phyloP scores from a whole-genome alignment of 1,140 invertebrate species.

The Platyscapa corneri region DNA sequence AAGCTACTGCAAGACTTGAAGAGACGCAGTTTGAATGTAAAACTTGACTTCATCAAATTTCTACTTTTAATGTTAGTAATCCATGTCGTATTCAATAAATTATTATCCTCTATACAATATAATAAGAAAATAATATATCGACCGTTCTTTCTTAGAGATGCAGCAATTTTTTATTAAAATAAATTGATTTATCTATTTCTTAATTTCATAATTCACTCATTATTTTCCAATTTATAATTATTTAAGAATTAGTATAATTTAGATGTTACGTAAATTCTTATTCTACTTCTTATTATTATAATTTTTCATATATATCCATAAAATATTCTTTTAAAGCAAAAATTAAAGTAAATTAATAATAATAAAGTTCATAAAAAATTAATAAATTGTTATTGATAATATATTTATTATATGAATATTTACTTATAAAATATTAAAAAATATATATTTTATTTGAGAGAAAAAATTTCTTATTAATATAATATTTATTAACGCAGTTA shows the following conservation, averaged over 20 bases:
- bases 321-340: too few species aligned
- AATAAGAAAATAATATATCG: background rate
- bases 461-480: too few species aligned
- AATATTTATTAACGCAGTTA: too few species aligned
- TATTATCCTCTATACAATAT: background rate
- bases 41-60: background rate
- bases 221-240: too few species aligned
- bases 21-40: background rate
- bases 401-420: too few species aligned
- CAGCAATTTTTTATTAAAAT: background rate
- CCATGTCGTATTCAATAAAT: background rate
- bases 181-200: background rate
- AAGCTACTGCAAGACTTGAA: background rate
- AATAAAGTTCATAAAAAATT: too few species aligned
- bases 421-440: too few species aligned
- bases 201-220: too few species aligned
- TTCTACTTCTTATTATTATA: too few species aligned
- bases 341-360: too few species aligned
- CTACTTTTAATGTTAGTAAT: background rate
- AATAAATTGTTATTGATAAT: too few species aligned
- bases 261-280: background rate
- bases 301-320: background rate
- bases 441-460: too few species aligned
- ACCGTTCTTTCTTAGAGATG: background rate
- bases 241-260: background rate